phyloP scores from a whole-genome alignment of 2,113 vertebrate genomes.

The Verasper variegatus region DNA sequence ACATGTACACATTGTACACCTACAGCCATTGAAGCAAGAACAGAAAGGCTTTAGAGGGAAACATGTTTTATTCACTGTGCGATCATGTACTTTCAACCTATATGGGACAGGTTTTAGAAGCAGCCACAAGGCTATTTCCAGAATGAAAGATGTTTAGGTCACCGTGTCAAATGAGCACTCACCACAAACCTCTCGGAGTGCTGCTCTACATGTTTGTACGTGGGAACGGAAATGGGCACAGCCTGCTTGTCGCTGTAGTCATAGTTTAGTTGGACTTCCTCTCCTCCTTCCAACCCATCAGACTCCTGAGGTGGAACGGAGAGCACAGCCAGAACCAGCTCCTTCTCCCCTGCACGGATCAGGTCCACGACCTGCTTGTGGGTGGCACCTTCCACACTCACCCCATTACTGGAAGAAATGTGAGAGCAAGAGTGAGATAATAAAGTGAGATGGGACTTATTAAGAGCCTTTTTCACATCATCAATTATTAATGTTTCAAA shows the following conservation, averaged over 20 bases:
- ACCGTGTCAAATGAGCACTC: constrained; percentile 61
- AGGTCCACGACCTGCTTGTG: constrained; percentile 99
- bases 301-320: constrained; percentile 94
- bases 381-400: constrained; percentile 95
- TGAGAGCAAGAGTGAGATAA: constrained; percentile 5
- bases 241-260: constrained; percentile 98
- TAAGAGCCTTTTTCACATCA: background rate
- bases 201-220: constrained; percentile 97
- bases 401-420: constrained; percentile 85
- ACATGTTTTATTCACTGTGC: background rate
- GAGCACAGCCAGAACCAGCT: constrained; percentile 92
- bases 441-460: no score
- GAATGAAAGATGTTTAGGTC: background rate
- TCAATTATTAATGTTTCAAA: background rate
- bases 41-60: background rate
- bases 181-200: constrained; percentile 98
- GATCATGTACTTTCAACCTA: background rate
- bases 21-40: constrained; percentile 54
- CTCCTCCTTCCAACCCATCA: constrained; percentile 90
- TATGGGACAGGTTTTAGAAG: background rate
- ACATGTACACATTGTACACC: constrained; percentile 99
- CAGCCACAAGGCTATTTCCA: background rate
- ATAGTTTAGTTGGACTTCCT: constrained; percentile 92
- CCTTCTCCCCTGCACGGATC: constrained; percentile 94
- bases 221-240: constrained; percentile 96